Conservation (phyloP, 2,113 vertebrate genomes). For the Anoura caudifer region DNA sequence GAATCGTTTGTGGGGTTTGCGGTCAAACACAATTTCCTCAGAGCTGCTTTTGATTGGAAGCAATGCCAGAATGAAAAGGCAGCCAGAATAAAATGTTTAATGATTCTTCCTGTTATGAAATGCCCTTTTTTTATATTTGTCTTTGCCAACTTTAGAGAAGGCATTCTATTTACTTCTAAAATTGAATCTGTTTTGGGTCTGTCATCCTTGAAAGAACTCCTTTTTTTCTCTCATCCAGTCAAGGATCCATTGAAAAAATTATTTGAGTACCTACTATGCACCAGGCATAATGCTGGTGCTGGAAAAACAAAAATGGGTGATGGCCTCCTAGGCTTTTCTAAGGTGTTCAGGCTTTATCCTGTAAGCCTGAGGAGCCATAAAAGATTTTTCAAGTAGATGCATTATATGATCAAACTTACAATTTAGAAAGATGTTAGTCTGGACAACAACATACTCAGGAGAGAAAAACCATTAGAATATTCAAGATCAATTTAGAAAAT, state of each 20-base stretch:
- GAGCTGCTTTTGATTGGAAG: slow-evolving; percentile 29
- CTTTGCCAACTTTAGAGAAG: neutral
- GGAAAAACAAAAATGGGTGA: neutral
- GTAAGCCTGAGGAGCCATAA: neutral
- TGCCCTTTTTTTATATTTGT: slow-evolving; percentile 37
- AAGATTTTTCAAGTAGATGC: neutral
- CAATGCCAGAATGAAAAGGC: slow-evolving; percentile 24
- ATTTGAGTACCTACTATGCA: neutral
- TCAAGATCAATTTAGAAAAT: neutral
- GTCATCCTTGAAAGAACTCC: neutral
- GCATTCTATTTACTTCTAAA: neutral
- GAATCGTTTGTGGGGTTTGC: slow-evolving; percentile 40
- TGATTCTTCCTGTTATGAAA: slow-evolving; percentile 54
- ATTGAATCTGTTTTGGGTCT: neutral
- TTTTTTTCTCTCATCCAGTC: neutral
- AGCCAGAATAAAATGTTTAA: slow-evolving; percentile 52
- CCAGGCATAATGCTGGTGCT: neutral
- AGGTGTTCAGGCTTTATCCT: neutral
- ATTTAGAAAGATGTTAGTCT: neutral
- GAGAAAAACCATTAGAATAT: neutral
- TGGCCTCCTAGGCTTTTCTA: neutral
- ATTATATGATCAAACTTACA: neutral
- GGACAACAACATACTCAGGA: neutral
- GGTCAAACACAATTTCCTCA: slow-evolving; percentile 58
- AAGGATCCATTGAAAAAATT: neutral